These are phyloP conservation scores for Erethizon dorsatum DNA, from an alignment of 2,797 vertebrate genomes.

Conservation along the genomic window DNA sequence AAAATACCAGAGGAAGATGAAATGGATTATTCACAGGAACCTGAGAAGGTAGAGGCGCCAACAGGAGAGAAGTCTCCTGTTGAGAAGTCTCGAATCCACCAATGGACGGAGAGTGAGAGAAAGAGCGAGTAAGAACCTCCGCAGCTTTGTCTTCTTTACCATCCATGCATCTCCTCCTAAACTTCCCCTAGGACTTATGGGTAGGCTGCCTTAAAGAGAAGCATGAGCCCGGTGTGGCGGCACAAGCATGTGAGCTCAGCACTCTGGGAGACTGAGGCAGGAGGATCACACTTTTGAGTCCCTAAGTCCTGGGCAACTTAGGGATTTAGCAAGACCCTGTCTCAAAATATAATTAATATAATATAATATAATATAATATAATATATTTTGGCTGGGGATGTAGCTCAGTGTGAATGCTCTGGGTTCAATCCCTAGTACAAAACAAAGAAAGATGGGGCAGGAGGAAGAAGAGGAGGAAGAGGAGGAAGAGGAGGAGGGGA, in stretches of 20 bases:
- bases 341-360: not conserved
- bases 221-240: not conserved
- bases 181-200: not conserved
- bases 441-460: not conserved
- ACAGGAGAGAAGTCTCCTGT: not conserved
- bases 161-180: not conserved
- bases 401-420: not conserved
- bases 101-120: not conserved
- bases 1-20: not conserved
- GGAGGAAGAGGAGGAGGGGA: not conserved
- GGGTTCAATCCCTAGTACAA: not conserved
- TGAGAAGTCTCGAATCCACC: not conserved
- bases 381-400: not conserved
- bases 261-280: not conserved
- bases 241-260: not conserved
- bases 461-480: not conserved
- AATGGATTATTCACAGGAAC: not conserved
- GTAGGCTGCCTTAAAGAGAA: not conserved
- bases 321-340: not conserved
- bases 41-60: not conserved
- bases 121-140: not conserved
- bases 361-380: not conserved
- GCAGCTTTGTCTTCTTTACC: not conserved
- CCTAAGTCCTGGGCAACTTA: not conserved
- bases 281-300: not conserved